A percentile compares a stretch with the other conserved stretches of the same genome.
These are phyloP conservation scores for Melieria omissa DNA, from an alignment of 2,888 invertebrate species.

Conservation along the genomic window DNA sequence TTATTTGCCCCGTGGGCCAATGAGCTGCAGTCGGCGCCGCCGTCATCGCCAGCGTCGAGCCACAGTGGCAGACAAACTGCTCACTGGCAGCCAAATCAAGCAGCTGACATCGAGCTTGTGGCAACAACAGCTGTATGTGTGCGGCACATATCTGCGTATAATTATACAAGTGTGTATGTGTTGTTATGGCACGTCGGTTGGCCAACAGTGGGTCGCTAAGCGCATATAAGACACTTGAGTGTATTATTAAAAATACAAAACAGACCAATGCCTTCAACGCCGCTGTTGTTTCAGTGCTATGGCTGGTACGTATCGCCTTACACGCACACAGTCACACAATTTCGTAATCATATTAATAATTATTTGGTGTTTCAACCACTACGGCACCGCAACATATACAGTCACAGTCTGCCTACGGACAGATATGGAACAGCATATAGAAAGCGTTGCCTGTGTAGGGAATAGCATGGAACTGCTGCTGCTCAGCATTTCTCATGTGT, in stretches of 20 bases:
- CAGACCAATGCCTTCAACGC: conserved; percentile 15
- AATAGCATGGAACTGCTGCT: not conserved
- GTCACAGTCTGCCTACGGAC: too few species aligned
- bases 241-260: conserved; percentile 59
- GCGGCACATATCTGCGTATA: not conserved
- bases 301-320: not conserved
- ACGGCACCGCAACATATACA: not conserved
- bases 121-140: too few species aligned
- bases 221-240: conserved; percentile 53
- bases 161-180: not conserved
- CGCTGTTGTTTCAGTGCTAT: not conserved
- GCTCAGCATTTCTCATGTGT: conserved; percentile 11
- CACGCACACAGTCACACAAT: not conserved
- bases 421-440: not conserved
- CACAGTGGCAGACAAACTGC: not conserved
- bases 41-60: not conserved
- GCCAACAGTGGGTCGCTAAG: not conserved
- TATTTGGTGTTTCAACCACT: not conserved
- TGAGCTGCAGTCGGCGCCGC: not conserved
- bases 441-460: not conserved
- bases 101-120: too few species aligned
- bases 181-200: not conserved
- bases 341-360: conserved; percentile 21
- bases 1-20: conserved; percentile 14
- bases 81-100: not conserved